Evolutionary conservation across 2,113 vertebrate genomes (phyloP), one percentile per base, ranked within the genome.

Genomic region (Eolophus roseicapilla): DNA sequence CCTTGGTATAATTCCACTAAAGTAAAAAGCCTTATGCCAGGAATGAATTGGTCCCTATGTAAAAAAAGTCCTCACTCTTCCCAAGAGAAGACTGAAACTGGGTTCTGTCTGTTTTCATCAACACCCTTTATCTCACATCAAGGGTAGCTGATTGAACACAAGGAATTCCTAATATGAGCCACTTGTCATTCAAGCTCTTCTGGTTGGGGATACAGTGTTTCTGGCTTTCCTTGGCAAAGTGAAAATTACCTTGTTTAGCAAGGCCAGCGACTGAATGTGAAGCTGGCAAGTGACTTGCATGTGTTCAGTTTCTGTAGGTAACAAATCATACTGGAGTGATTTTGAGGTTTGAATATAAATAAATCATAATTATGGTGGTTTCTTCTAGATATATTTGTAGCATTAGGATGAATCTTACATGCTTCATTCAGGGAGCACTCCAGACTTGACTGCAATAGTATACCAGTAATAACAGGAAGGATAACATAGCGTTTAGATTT

Each of bases 81-180:
- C 93, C 95, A 62, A 33, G 93, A 94, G 92, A 73, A 90, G 90
- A 6, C 35, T 79, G 88, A 35, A 92, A 88, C 93, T 44, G 73
- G 86, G 37, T 96, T 86, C 95, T 92, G 85, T 81, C 96, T 95
- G 88, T 96, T 95, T 93, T 57, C 95, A 96, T 94, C 95, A 92
- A 7, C 79, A 20, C 92, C 43, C 95, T 95, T 90, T 95, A 94
- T 96, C 93, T 97, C 76, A 91, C 92, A 95, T 95, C 82, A 95
- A 94, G 96, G 92, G 77, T 23, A 88, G 60, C 57, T 93, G 95
- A 90, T 88, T 94, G 93, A 96, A 95, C 95, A 96, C 86, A 96
- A 93, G 90, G 95, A 96, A 97, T 96, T 92, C 95, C 93, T 96
- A 90, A 96, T 93, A 84, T 11, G 35, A 96, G 92, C 64, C 88